Base-by-base conservation (phyloP, 1,140 invertebrate species). In the Uloborus diversus region DNA sequence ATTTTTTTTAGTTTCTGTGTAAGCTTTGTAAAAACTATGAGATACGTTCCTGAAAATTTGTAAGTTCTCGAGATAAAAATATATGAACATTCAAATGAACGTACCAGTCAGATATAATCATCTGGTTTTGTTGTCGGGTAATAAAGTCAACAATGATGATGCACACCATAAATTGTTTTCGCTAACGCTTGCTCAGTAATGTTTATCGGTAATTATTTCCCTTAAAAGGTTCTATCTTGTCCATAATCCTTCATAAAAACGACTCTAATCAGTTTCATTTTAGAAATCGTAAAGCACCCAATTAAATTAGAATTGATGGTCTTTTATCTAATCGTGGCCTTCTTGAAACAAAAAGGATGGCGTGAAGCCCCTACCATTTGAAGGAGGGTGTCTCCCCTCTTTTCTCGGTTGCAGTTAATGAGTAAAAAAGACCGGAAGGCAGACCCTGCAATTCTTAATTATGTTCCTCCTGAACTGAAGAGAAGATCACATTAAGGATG, bases 241-340 rank as follows among this genome's bases (percentile, higher is more conserved):
- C 49, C 17, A 20, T 20, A 14, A 53, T 53, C 23, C 23, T 20
- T 53, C 49, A 53, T 53, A 7, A 42, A 17, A 42, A 42, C 37
- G 37, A 42, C 7, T 20, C 49, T 20, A 53, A 53, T 53, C 49
- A 53, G 49, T 53, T 53, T 17, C 49, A 20, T 53, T 53, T 53
- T 14, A 53, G 49, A 53, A 53, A 20, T 53, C 49, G 49, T 53
- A n/a, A 53, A n/a, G 1, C 49, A 53, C n/a, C 49, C 49, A 53
- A 53, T 53, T 53, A 53, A 53, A 53, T 53, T 53, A 53, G 49
- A 53, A 53, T 53, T 53, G 49, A 53, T 53, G 49, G n/a, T n/a
- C 11, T 53, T 53, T 14, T 20, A 7, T 17, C 49, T 53, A 53
- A 53, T 17, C 20, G 11, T 53, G 17, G 17, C 23, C 20, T 20